Conservation (phyloP, 2,888 invertebrate genomes). For the Drosophila tanythrix region DNA sequence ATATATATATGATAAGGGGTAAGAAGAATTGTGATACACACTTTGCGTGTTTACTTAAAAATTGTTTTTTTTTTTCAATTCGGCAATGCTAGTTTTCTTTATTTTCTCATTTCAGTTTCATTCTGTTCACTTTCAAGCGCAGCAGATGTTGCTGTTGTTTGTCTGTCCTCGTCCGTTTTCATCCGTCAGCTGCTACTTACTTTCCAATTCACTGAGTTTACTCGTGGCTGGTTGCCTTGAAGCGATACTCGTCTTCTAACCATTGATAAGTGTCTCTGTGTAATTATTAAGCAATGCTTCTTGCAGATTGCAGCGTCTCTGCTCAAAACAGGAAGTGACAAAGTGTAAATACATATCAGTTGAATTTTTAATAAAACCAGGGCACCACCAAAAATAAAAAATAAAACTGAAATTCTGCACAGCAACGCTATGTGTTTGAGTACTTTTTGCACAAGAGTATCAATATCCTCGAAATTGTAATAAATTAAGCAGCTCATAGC, state of each 20-base stretch:
- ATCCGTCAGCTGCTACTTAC: conserved; percentile 21
- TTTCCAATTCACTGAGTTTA: conserved; percentile 66
- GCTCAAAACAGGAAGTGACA: conserved; percentile 49
- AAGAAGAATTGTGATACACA: not conserved
- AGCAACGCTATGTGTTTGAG: conserved; percentile 1
- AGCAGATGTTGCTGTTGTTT: conserved; percentile 63
- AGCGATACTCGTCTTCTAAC: conserved; percentile 1
- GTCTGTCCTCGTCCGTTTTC: conserved; percentile 11
- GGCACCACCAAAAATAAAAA: not conserved
- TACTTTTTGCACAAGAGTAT: not conserved
- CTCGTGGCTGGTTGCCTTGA: conserved; percentile 22
- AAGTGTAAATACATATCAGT: conserved; percentile 6
- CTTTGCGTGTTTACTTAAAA: not conserved
- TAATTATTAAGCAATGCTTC: conserved; percentile 44
- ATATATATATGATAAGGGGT: conserved; percentile 9
- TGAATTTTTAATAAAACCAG: conserved; percentile 5
- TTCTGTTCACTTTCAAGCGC: conserved; percentile 58
- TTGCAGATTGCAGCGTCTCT: conserved; percentile 21
- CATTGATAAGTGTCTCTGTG: conserved; percentile 40
- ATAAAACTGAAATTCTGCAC: not conserved
- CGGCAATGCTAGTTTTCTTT: conserved; percentile 1
- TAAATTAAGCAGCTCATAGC: not conserved
- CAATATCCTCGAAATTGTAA: not conserved
- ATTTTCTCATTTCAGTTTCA: conserved; percentile 49
- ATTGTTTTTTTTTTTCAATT: conserved; percentile 1